Evolutionary conservation across 2,113 vertebrate species (phyloP).

Genomic region (Alligator mississippiensis): DNA sequence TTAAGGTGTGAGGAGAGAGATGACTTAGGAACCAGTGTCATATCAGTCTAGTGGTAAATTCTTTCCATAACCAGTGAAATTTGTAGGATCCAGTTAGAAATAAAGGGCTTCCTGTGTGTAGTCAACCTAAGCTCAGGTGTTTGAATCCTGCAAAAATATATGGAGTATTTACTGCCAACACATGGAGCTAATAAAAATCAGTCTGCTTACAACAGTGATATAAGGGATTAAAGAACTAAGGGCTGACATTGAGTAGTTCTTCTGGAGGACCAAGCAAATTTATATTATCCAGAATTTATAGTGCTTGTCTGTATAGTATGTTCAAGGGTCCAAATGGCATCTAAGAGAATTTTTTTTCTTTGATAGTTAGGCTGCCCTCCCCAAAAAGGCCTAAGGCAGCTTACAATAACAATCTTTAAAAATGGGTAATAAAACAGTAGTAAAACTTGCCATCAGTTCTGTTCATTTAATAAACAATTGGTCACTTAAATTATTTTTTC

Average conservation of each 20-base stretch:
- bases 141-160: not conserved
- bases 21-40: no score
- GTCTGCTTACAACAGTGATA: not conserved
- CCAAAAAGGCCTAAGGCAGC: no score
- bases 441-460: not conserved
- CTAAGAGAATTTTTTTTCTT: no score
- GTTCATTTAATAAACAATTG: not conserved
- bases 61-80: no score
- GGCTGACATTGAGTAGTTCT: not conserved
- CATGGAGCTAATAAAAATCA: not conserved
- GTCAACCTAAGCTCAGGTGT: not conserved
- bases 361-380: no score
- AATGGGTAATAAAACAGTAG: not conserved
- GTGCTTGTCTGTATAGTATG: not conserved
- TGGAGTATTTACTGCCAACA: not conserved
- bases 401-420: no score
- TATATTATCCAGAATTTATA: not conserved
- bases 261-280: not conserved
- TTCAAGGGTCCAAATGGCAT: no score
- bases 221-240: not conserved
- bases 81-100: not conserved
- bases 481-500: not conserved
- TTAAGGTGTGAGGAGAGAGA: no score
- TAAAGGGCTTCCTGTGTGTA: fast-evolving
- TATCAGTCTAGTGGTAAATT: no score